Conservation (phyloP, 2,797 vertebrate genomes). For the Lacerta viridis region DNA sequence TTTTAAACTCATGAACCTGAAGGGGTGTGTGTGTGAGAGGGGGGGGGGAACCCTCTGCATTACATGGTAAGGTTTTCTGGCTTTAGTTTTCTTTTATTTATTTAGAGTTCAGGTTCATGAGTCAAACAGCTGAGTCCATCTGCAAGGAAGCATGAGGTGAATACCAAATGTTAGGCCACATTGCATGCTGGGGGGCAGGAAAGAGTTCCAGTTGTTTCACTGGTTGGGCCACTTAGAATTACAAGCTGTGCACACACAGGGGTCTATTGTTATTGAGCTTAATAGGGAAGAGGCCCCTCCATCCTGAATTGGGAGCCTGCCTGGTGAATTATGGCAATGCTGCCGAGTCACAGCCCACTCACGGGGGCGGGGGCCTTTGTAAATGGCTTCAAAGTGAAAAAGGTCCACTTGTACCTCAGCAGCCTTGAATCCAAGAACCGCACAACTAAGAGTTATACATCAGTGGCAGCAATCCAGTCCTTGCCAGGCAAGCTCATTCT, state of each 20-base stretch:
- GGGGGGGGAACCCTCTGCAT: too few species aligned
- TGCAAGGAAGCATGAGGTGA: neutral
- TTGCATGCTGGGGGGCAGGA: accelerated
- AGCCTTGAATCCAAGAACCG: neutral
- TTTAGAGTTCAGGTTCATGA: neutral
- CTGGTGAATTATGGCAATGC: neutral
- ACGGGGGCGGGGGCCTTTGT: too few species aligned
- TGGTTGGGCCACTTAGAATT: accelerated
- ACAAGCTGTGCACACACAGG: neutral
- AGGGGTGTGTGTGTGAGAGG: too few species aligned
- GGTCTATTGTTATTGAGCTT: neutral
- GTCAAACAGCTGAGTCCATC: neutral
- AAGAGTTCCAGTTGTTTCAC: neutral
- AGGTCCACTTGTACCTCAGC: too few species aligned
- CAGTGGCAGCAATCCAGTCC: neutral
- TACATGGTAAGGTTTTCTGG: neutral
- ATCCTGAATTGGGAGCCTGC: neutral
- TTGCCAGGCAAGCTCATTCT: neutral
- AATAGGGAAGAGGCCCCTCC: neutral
- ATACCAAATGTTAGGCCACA: neutral
- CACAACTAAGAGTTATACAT: neutral
- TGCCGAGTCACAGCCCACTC: neutral
- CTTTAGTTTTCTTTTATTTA: neutral
- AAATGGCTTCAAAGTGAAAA: neutral
- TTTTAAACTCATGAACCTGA: too few species aligned